Conservation (phyloP, 2,113 vertebrate species). For the Eulemur macaco region DNA sequence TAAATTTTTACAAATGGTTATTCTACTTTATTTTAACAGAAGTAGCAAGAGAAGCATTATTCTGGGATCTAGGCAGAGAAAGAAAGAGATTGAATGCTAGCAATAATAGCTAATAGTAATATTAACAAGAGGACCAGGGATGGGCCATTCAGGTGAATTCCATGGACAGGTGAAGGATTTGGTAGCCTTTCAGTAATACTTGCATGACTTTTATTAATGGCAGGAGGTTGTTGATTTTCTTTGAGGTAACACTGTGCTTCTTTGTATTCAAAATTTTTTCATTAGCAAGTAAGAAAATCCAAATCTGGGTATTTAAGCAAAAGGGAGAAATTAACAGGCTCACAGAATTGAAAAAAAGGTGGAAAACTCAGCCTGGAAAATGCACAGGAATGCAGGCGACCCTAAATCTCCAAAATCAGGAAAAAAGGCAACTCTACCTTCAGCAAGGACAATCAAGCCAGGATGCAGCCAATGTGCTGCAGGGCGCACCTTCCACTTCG, state of each 20-base stretch:
- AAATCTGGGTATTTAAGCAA: neutral
- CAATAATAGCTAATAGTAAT: neutral
- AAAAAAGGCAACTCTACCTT: neutral
- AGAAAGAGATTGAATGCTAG: neutral
- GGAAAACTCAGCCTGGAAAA: neutral
- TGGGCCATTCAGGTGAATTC: neutral
- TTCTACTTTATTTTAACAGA: neutral
- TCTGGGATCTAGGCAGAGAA: neutral
- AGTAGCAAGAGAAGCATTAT: neutral
- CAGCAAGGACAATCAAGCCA: accelerated
- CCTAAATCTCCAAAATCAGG: neutral
- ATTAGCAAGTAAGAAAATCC: neutral
- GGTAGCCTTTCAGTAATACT: neutral
- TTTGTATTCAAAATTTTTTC: neutral
- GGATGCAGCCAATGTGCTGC: neutral
- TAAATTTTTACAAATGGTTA: neutral
- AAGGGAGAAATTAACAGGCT: neutral
- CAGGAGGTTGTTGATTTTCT: too few species aligned
- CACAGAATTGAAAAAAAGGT: neutral
- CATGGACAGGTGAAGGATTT: neutral
- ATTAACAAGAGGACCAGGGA: neutral
- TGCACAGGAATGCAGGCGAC: neutral
- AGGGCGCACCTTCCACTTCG: accelerated
- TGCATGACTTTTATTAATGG: neutral
- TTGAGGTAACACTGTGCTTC: neutral